Base-by-base conservation (phyloP, 2,113 vertebrate species). In the Lophochroa leadbeateri region DNA sequence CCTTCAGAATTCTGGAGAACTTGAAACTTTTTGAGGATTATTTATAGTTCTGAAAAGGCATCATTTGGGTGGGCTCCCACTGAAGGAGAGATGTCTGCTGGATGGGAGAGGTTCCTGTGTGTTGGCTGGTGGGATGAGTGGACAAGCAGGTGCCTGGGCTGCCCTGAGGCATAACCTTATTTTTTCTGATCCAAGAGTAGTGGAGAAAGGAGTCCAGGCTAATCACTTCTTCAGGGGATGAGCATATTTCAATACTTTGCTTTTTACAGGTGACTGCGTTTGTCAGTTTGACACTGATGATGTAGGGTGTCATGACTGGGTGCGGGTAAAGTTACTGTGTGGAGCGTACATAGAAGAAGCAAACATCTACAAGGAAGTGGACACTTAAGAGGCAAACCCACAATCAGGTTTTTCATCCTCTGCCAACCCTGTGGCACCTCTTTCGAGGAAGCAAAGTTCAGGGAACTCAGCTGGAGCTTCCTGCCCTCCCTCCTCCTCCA, bases 221-320 rank as follows among this genome's bases (percentile, higher is more conserved):
- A 17, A 39, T 71, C 2, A 23, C 14, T 47, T 77, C 35, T n/a
- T 11, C 20, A 37, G 29, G 24, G 35, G 3, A 24, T 29, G 15
- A 39, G 23, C 20, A 23, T 13, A 44, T 18, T 57, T 61, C 35
- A 53, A 0, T 12, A 2, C 28, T 64, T 28, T 37, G 17, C 10
- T 61, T 96, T 89, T 87, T 33, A 39, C 16, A 12, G 49, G n/a
- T 21, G 47, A 9, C 28, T 70, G 17, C 5, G 53, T 82, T 47
- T 1, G 0, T 41, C n/a, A 33, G 1, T 43, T 49, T 29, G 11
- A 23, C 1, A 17, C 39, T 69, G 44, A 7, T 4, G 13, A 2
- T 5, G 25, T 11, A 15, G 69, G 17, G 9, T 64, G 8, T 21
- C 1, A 0, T 19, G 35, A 43, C 23, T 2, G 0, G 11, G 17